Percentiles rank a stretch among this genome's conserved stretches.
phyloP scores from a whole-genome alignment of 2,113 vertebrate species.

The Ptyas mucosa region DNA sequence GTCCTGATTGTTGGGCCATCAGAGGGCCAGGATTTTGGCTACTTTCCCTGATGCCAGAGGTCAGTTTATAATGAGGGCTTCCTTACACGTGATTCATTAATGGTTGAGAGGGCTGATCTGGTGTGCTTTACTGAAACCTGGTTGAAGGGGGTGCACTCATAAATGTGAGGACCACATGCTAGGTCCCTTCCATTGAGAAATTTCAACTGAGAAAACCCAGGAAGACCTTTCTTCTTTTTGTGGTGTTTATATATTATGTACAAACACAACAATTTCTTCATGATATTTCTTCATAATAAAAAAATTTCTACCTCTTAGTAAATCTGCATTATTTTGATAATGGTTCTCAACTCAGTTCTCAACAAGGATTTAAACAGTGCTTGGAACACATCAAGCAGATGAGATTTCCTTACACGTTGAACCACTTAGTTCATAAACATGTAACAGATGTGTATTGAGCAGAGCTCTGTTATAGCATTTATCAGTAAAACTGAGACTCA shows the following conservation, averaged over 20 bases:
- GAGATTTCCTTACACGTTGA: slow-evolving; percentile 16
- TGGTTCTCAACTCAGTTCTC: slow-evolving; percentile 35
- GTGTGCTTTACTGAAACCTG: background rate
- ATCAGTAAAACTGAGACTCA: background rate
- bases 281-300: slow-evolving; percentile 13
- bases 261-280: background rate
- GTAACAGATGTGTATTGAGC: slow-evolving; percentile 13
- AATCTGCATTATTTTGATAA: slow-evolving; percentile 20
- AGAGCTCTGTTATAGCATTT: slow-evolving; percentile 18
- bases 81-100: background rate
- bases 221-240: background rate
- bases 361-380: slow-evolving; percentile 46
- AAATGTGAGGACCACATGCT: background rate
- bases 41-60: background rate
- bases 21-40: background rate
- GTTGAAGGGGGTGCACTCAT: background rate
- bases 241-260: background rate
- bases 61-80: background rate
- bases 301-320: slow-evolving; percentile 28
- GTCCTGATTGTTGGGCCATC: background rate
- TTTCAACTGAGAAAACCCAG: background rate
- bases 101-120: background rate
- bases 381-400: slow-evolving; percentile 27
- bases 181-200: background rate
- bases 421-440: slow-evolving; percentile 34